Evolutionary conservation across 2,888 invertebrate species (phyloP).

Genomic region (Diarsia dahlii): DNA sequence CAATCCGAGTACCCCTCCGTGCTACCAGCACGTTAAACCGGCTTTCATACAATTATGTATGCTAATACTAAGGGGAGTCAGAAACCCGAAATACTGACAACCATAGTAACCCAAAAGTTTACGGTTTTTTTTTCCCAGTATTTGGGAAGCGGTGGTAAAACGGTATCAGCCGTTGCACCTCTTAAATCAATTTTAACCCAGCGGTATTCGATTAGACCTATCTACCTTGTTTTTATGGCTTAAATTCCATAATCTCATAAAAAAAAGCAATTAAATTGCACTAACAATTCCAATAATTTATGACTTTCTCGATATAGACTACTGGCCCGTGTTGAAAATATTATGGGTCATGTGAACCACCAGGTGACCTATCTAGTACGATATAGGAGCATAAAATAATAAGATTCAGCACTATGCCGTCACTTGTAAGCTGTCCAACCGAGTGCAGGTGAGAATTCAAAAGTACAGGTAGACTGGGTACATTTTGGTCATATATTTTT

Average conservation of each 20-base stretch:
- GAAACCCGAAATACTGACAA: conserved; percentile 23
- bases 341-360: no score
- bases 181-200: conserved; percentile 15
- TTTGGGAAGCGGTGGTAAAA: conserved; percentile 27
- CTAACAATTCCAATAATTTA: neutral
- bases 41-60: conserved; percentile 32
- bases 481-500: no score
- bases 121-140: conserved; percentile 23
- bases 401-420: no score
- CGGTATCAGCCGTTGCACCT: conserved; percentile 7
- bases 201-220: neutral
- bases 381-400: no score
- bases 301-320: neutral
- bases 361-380: no score
- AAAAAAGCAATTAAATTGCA: neutral
- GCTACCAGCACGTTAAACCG: conserved; percentile 23
- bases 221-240: neutral
- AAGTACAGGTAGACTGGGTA: no score
- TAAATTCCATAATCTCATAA: neutral
- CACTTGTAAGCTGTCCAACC: no score
- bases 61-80: conserved; percentile 26
- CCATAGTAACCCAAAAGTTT: neutral
- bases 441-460: no score
- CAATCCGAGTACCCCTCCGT: conserved; percentile 32
- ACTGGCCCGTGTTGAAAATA: no score